Base-by-base conservation (phyloP, 2,888 invertebrate genomes). In the Drosophila prolongata region DNA sequence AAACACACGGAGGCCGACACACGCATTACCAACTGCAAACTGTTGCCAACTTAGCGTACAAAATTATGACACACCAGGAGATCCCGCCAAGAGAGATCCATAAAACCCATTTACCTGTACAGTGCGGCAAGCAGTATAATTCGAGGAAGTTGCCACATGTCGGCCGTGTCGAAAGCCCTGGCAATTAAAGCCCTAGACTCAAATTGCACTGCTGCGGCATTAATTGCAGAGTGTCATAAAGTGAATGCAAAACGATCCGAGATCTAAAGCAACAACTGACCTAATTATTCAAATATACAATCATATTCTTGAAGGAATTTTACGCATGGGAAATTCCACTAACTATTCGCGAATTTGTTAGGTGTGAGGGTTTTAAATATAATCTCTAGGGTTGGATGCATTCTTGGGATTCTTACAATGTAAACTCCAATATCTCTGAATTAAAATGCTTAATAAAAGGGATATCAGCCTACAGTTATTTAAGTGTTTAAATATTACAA, bases 11-110 rank as follows among this genome's bases (percentile, higher is more conserved):
- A 60, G 60, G 35, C 75, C 58, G n/a, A 59, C 50, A 53, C 76
- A 73, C 76, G 73, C 73, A 73, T 68, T 82, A 65, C 66, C 78
- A 80, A 49, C 81, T 78, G 89, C 87, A 88, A 86, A 86, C 74
- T 86, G 86, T 86, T 86, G 86, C 89, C 86, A 86, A 89, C 89
- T 89, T 89, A 88, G 79, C 89, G 89, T 89, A 89, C 88, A 82
- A 74, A 87, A 86, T 89, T 80, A 82, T 88, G 76, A 78, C 82
- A 77, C 75, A 86, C 67, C 75, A 78, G 75, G 1, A 34, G 34
- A 59, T 47, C n/a, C 19, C 44, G 35, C 10, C 54, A 8, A 27
- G 30, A n/a, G 16, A 50, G 70, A 57, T 68, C 52, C 68, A 69
- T 69, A 69, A 69, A 58, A 10, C 50, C n/a, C 27, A 56, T 47